Evolutionary conservation across 64 coral and sea anemone species (phyloP).

Genomic region (Orbicella faveolata): DNA sequence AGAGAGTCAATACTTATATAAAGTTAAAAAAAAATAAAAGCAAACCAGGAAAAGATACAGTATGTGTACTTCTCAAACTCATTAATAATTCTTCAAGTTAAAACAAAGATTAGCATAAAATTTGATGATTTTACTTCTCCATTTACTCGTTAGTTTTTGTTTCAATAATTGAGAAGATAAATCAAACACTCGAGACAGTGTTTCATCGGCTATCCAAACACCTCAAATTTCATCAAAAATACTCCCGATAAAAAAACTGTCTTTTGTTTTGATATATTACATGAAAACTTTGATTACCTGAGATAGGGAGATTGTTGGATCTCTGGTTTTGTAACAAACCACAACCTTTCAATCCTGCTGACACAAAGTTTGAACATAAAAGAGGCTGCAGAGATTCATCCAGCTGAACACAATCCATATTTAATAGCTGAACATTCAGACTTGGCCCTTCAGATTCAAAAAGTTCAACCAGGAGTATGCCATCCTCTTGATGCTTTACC

Average conservation of each 20-base stretch:
- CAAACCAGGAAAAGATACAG: too few relatives aligned
- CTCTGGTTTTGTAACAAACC: background rate
- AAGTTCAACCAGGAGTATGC: slow-evolving; percentile 3
- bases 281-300: background rate
- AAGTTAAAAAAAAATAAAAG: too few relatives aligned
- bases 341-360: too few relatives aligned
- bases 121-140: too few relatives aligned
- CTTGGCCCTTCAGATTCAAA: slow-evolving; percentile 16
- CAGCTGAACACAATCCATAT: background rate
- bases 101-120: too few relatives aligned
- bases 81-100: too few relatives aligned
- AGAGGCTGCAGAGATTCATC: background rate
- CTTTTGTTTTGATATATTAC: background rate
- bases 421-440: slow-evolving; percentile 33
- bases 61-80: too few relatives aligned
- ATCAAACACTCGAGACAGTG: too few relatives aligned
- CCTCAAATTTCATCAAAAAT: background rate
- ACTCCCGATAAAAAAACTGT: background rate
- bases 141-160: too few relatives aligned
- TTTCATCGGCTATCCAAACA: too few relatives aligned
- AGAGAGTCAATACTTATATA: too few relatives aligned
- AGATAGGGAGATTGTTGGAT: background rate
- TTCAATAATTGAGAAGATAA: too few relatives aligned
- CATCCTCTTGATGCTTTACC: slow-evolving; percentile 5
- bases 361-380: background rate